These are phyloP conservation scores for Sarcophaga variegata DNA, from an alignment of 2,888 invertebrate species.

Conservation along the genomic window DNA sequence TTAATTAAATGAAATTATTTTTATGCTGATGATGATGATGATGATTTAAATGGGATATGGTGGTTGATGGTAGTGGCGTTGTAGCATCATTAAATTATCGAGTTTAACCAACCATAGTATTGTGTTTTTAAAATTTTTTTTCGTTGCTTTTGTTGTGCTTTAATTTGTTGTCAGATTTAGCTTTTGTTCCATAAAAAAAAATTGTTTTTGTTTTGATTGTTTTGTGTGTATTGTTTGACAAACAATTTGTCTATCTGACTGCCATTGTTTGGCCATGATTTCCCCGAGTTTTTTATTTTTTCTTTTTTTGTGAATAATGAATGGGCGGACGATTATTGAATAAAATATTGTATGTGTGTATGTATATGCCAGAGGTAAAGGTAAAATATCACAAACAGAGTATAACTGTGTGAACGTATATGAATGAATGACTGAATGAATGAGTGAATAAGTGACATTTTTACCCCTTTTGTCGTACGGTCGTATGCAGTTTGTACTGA, in stretches of 20 bases:
- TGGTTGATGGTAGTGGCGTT: not conserved
- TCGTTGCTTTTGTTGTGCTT: conserved; percentile 1
- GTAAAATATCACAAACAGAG: conserved; percentile 2
- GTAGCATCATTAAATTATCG: conserved; percentile 11
- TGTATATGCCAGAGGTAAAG: not conserved
- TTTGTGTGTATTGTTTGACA: conserved; percentile 51
- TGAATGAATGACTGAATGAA: not conserved
- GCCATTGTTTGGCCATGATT: conserved; percentile 64
- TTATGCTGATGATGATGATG: not conserved
- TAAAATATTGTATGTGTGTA: conserved; percentile 11
- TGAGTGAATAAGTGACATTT: conserved; percentile 30
- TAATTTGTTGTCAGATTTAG: conserved; percentile 48
- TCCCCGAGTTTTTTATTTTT: conserved; percentile 17
- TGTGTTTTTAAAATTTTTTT: conserved; percentile 1
- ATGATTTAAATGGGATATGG: not conserved
- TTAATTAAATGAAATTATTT: not conserved
- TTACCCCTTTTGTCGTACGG: conserved; percentile 42
- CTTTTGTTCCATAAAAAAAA: conserved; percentile 52
- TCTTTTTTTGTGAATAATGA: not conserved
- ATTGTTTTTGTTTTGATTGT: not conserved
- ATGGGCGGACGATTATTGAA: conserved; percentile 22
- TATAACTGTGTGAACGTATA: too few species aligned
- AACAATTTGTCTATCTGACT: conserved; percentile 54
- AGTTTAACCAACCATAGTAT: conserved; percentile 48
- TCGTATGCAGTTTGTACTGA: conserved; percentile 14